Percentiles rank a stretch among this genome's conserved stretches.
Conservation (phyloP, 2,797 vertebrate species). For the Manis javanica region DNA sequence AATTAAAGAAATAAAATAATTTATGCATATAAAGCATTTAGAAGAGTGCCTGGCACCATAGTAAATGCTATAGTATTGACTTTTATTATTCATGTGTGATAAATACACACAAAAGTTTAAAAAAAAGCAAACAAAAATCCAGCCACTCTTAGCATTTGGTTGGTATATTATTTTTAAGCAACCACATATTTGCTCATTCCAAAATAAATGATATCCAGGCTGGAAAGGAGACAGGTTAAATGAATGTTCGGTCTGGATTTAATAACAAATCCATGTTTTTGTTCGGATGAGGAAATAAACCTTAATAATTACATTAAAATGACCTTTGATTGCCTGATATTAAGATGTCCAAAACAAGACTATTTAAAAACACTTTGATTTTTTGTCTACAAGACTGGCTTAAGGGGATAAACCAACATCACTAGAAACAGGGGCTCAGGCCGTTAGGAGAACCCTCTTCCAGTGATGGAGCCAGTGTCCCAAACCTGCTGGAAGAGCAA, state of each 20-base stretch:
- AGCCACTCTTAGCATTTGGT: background rate
- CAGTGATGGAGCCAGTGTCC: background rate
- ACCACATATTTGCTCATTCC: slow-evolving; percentile 25
- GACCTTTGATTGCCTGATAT: slow-evolving; percentile 35
- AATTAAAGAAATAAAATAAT: background rate
- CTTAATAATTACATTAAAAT: slow-evolving; percentile 56
- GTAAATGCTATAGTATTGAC: background rate
- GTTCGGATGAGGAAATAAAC: slow-evolving; percentile 60
- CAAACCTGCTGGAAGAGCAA: background rate
- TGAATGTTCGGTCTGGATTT: slow-evolving; percentile 43
- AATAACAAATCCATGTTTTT: slow-evolving; percentile 59
- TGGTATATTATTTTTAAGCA: slow-evolving; percentile 55
- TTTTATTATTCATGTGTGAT: background rate
- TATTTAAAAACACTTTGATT: slow-evolving; percentile 39
- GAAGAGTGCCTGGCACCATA: background rate
- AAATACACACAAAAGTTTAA: slow-evolving; percentile 4
- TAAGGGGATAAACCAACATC: background rate
- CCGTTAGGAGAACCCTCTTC: background rate
- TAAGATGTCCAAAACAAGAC: slow-evolving; percentile 33
- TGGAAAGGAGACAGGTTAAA: slow-evolving; percentile 37
- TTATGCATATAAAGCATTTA: background rate
- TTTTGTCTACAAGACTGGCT: slow-evolving; percentile 37
- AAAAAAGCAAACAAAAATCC: background rate
- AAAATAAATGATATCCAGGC: slow-evolving; percentile 60
- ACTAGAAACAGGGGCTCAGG: background rate